phyloP scores from a whole-genome alignment of 2,888 invertebrate genomes.

The Latrodectus elegans region DNA sequence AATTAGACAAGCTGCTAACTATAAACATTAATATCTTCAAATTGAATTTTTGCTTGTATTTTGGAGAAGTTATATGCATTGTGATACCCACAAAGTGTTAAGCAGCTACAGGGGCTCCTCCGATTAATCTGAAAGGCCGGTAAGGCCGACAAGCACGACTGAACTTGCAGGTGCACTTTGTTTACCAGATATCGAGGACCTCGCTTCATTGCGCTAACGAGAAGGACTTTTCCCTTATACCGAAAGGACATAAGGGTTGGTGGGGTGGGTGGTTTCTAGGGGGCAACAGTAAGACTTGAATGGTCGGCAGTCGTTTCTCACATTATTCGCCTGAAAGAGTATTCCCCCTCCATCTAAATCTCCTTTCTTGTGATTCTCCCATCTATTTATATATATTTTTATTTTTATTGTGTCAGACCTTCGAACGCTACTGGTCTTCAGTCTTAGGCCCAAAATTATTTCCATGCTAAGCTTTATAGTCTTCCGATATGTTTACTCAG shows the following conservation, averaged over 20 bases:
- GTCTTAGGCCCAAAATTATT: not conserved
- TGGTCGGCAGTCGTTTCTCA: constrained; percentile 57
- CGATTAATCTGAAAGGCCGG: too few species aligned
- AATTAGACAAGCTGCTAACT: too few species aligned
- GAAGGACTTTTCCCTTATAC: constrained; percentile 5
- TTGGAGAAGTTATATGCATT: too few species aligned
- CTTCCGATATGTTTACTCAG: too few species aligned
- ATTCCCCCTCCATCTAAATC: constrained; percentile 11
- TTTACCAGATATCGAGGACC: constrained; percentile 28
- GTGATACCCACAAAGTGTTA: too few species aligned
- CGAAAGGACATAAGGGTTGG: constrained; percentile 11
- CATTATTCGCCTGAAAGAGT: constrained; percentile 49
- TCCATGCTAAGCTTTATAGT: too few species aligned
- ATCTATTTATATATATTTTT: not conserved
- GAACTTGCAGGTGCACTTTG: constrained; percentile 63
- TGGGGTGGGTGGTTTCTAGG: not conserved
- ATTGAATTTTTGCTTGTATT: too few species aligned
- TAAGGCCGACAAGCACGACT: not conserved
- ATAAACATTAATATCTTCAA: too few species aligned
- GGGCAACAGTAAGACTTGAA: not conserved
- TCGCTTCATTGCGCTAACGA: constrained; percentile 48
- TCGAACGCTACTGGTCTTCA: constrained; percentile 34
- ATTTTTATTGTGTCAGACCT: not conserved
- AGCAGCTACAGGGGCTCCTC: too few species aligned
- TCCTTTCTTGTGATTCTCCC: not conserved